Evolutionary conservation across 1,140 invertebrate genomes (phyloP).

Genomic region (Lamellibrachia luymesi): DNA sequence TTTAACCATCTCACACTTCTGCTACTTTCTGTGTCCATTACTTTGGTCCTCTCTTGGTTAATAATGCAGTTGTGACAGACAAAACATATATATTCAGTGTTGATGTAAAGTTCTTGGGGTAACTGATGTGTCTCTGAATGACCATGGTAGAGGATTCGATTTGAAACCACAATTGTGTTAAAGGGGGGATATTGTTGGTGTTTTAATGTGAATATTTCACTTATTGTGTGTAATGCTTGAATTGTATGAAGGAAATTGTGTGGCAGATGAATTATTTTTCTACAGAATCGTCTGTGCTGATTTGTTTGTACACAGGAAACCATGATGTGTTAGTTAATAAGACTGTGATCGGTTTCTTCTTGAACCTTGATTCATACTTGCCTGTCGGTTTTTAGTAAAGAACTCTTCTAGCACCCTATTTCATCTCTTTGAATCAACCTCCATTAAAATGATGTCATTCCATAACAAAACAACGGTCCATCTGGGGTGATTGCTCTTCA

Average conservation of each 20-base stretch:
- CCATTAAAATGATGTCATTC: too few relatives aligned
- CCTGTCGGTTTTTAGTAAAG: neutral
- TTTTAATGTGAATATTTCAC: neutral
- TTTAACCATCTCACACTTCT: too few relatives aligned
- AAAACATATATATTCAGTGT: neutral
- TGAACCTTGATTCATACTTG: too few relatives aligned
- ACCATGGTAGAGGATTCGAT: neutral
- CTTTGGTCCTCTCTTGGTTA: too few relatives aligned
- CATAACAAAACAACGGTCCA: too few relatives aligned
- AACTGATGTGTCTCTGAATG: neutral
- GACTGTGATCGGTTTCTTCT: neutral
- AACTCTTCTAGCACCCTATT: neutral
- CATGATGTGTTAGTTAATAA: neutral
- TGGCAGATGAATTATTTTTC: neutral
- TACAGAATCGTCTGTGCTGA: neutral
- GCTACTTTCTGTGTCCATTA: too few relatives aligned
- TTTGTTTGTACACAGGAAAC: neutral
- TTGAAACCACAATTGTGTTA: neutral
- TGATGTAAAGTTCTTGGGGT: too few relatives aligned
- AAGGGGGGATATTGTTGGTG: neutral
- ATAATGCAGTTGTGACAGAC: neutral
- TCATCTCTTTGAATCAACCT: too few relatives aligned
- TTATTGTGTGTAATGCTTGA: neutral
- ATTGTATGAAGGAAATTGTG: neutral
- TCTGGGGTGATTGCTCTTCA: neutral